phyloP scores from a whole-genome alignment of 2,113 vertebrate genomes.

The Cephalopterus ornatus region DNA sequence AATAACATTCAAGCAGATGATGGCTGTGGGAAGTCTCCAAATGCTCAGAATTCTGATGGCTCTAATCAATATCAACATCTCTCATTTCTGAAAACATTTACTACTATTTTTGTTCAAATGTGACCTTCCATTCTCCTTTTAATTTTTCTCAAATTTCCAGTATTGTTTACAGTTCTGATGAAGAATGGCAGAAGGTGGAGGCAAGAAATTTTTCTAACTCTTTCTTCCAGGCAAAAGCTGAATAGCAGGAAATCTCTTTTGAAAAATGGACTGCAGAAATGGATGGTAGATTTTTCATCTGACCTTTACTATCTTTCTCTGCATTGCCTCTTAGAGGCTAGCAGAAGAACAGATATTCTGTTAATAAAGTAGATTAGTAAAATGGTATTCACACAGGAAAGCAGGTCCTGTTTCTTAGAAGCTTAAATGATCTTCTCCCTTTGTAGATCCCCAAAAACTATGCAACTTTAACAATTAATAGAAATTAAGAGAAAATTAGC shows the following conservation, averaged over 20 bases:
- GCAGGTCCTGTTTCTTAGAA: background rate
- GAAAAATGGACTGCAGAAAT: background rate
- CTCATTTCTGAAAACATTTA: background rate
- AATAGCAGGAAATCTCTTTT: background rate
- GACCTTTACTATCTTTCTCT: background rate
- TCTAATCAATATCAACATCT: background rate
- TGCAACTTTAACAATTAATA: background rate
- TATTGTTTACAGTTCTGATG: background rate
- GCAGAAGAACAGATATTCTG: background rate
- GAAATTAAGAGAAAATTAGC: background rate
- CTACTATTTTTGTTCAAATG: background rate
- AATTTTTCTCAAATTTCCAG: background rate
- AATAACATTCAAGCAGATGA: background rate
- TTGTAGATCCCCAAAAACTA: background rate
- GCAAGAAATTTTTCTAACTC: background rate
- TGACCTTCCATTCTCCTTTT: background rate
- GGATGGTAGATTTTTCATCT: background rate
- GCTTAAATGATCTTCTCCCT: background rate
- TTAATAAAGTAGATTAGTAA: background rate
- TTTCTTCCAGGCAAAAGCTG: background rate
- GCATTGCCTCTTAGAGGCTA: background rate
- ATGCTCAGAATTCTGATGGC: background rate
- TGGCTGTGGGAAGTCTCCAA: background rate
- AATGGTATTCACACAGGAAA: background rate
- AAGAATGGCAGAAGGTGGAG: background rate